These are phyloP conservation scores for Paramormyrops kingsleyae DNA, from an alignment of 2,113 vertebrate genomes.

Conservation along the genomic window DNA sequence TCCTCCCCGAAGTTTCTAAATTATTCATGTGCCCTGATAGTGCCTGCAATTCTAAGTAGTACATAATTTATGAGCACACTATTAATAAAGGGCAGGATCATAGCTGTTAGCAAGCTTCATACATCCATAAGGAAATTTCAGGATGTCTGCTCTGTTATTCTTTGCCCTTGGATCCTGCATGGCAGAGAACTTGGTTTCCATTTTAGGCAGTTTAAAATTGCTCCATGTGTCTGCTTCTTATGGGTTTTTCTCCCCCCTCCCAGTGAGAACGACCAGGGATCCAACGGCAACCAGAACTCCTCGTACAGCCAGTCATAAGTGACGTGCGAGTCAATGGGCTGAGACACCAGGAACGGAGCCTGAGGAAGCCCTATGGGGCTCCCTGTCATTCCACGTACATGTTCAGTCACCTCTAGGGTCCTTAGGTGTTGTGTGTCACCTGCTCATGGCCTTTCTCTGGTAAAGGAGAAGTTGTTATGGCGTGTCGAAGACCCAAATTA, in stretches of 20 bases:
- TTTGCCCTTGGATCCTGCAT: not conserved
- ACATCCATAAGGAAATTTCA: not conserved
- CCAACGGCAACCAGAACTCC: constrained; percentile 97
- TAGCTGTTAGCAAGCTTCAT: not conserved
- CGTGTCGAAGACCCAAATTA: not conserved
- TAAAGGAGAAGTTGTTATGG: not conserved
- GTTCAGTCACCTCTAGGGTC: not conserved
- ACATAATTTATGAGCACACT: not conserved
- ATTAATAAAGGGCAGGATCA: not conserved
- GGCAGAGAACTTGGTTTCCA: not conserved
- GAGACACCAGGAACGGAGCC: not conserved
- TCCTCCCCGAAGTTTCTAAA: not conserved
- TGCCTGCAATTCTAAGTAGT: not conserved
- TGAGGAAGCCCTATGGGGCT: not conserved
- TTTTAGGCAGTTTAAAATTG: not conserved
- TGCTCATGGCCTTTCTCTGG: constrained; percentile 11
- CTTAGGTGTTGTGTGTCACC: not conserved
- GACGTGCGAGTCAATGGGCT: not conserved
- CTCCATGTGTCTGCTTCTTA: not conserved
- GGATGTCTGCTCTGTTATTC: not conserved
- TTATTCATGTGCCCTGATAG: not conserved
- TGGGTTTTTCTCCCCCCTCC: constrained; percentile 33
- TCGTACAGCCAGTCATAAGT: constrained; percentile 93
- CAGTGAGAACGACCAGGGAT: constrained; percentile 96
- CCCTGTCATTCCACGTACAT: not conserved